Evolutionary conservation across 1,140 invertebrate species (phyloP), one percentile per base, ranked within the genome.

Genomic region (Drosophila kurseongensis): DNA sequence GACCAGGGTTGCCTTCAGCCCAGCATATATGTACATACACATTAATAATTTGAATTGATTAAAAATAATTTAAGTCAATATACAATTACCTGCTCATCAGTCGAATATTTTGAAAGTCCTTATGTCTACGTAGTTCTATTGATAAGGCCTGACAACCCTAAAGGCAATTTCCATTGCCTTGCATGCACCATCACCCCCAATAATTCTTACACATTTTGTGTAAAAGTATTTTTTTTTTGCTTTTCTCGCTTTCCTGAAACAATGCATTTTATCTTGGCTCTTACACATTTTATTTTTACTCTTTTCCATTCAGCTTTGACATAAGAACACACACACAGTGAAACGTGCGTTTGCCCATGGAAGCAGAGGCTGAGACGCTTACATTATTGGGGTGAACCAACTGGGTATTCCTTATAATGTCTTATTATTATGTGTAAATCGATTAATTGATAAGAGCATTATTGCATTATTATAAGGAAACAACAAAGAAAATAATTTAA

Each of bases 201-300:
- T 69, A 77, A 77, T 77, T 69, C 73, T 50, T 69, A 76, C 41
- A 76, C 74, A 77, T 76, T 66, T 75, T 66, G 55, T 61, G 73
- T 76, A 67, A 73, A 75, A 75, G 73, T 61, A 56, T 78, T 77
- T 68, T 60, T 38, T 58, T 65, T 57, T 59, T 56, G 18, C 63
- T 36, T 38, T 38, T 45, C 27, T 51, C 12, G 29, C 51, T 47
- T 61, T 50, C 48, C 56, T 47, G 63, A 80, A 83, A 88, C 83
- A 88, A 89, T 89, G 84, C 80, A 79, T 75, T 89, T 89, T 89
- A 89, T 89, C 84, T 89, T 32, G 73, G 68, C 72, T 75, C 77
- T 80, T 89, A 84, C 60, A 82, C 80, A 83, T 89, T 88, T 89
- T 89, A 79, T 89, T 89, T 88, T 61, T 75, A 63, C 61, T 80